Percentiles rank a stretch among this genome's conserved stretches.
These are phyloP conservation scores for Pomatorhinus ruficollis DNA, from an alignment of 2,113 vertebrate genomes.

Conservation along the genomic window DNA sequence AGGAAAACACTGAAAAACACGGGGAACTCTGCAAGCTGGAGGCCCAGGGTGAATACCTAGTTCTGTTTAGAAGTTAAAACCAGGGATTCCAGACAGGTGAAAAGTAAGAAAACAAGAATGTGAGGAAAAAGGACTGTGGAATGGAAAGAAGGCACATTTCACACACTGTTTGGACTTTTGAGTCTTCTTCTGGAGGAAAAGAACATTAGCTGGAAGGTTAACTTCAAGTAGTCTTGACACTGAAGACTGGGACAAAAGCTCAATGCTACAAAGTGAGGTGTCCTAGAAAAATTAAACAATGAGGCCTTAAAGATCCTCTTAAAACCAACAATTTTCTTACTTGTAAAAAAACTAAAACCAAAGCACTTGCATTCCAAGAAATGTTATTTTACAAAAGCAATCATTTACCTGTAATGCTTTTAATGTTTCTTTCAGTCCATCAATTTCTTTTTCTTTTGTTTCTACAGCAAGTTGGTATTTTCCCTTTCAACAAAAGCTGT, in stretches of 20 bases:
- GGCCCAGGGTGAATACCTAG: not conserved
- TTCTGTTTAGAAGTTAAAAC: not conserved
- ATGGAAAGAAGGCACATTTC: not conserved
- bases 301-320: not conserved
- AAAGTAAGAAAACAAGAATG: not conserved
- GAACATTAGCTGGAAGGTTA: not conserved
- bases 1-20: not conserved
- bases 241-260: not conserved
- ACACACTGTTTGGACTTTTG: not conserved
- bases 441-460: conserved; percentile 92
- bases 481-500: conserved; percentile 78
- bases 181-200: not conserved
- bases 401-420: conserved; percentile 90
- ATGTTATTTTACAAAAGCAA: not conserved
- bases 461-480: conserved; percentile 84
- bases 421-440: conserved; percentile 88
- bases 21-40: not conserved
- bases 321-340: not conserved
- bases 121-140: not conserved
- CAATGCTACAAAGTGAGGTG: not conserved
- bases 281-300: not conserved
- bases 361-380: not conserved
- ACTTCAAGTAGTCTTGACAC: not conserved
- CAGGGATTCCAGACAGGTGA: not conserved
- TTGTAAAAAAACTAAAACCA: not conserved